Evolutionary conservation across 2,113 vertebrate genomes (phyloP).

Genomic region (Catharus bicknelli): DNA sequence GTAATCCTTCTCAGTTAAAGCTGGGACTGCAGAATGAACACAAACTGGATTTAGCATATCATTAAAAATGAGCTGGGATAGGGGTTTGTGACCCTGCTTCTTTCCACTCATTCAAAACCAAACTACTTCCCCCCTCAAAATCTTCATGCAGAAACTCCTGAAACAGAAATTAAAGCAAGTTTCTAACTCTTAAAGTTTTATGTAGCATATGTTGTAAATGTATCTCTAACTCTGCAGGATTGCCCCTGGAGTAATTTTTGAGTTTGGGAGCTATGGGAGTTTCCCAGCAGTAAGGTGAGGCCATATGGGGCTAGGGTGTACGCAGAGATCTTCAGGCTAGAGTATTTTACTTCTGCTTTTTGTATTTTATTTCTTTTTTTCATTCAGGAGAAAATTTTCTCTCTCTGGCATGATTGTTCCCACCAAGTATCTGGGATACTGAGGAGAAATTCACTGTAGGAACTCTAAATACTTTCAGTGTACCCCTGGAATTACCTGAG

Average conservation of each 20-base stretch:
- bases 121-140: background rate
- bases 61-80: background rate
- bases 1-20: background rate
- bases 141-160: background rate
- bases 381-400: background rate
- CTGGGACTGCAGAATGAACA: background rate
- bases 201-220: background rate
- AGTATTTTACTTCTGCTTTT: background rate
- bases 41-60: background rate
- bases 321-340: background rate
- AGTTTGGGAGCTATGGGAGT: background rate
- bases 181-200: background rate
- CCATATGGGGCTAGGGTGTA: accelerated
- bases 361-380: background rate
- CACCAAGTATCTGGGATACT: background rate
- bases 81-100: background rate
- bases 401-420: background rate
- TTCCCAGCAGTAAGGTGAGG: background rate
- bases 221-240: background rate
- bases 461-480: background rate
- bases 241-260: background rate
- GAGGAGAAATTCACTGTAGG: background rate
- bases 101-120: background rate
- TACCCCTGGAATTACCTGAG: background rate
- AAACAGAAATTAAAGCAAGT: background rate